Base-by-base conservation (phyloP, 2,888 invertebrate species). In the Acheta domesticus region DNA sequence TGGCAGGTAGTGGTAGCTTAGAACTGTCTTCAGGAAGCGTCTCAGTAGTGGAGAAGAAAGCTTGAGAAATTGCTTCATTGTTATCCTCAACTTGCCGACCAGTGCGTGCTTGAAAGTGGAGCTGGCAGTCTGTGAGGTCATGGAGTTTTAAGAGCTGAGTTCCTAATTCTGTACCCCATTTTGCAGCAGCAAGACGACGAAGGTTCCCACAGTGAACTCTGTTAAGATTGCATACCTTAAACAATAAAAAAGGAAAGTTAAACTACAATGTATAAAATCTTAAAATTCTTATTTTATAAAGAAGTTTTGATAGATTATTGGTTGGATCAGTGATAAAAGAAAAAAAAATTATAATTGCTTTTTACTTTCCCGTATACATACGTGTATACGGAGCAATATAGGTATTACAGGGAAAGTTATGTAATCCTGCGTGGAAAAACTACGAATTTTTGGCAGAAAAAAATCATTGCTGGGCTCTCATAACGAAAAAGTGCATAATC, bases 191-290 rank as follows among this genome's bases (percentile, higher is more conserved):
- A 20, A 82, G 78, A 20, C 74, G 48, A 49, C 79, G 75, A 73
- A 82, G 77, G 77, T 82, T 81, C 16, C 76, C 76, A 74, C 82
- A 82, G 75, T 82, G 82, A 4, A 81, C 81, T 11, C 82, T 80
- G 77, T 82, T 82, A 75, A 82, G 75, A 78, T 82, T 82, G 74
- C 82, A 82, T 14, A 82, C 82, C 11, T 81, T 82, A 11, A 82
- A 80, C 3, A 36, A 36, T 36, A 36, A 36, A 36, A 36, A 36
- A 8, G 36, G n/a, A n/a, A n/a, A 82, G 82, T 36, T 36, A 8
- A 5, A 36, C 36, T 36, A 36, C 8, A 5, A 36, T 36, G 0
- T 36, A 36, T 1, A 36, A 36, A 36, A 36, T 48, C 21, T 77
- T 36, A 12, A 77, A 36, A 23, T n/a, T 76, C 19, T 76, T 11